phyloP scores from a whole-genome alignment of 2,888 invertebrate species.

The Eupeodes luniger region DNA sequence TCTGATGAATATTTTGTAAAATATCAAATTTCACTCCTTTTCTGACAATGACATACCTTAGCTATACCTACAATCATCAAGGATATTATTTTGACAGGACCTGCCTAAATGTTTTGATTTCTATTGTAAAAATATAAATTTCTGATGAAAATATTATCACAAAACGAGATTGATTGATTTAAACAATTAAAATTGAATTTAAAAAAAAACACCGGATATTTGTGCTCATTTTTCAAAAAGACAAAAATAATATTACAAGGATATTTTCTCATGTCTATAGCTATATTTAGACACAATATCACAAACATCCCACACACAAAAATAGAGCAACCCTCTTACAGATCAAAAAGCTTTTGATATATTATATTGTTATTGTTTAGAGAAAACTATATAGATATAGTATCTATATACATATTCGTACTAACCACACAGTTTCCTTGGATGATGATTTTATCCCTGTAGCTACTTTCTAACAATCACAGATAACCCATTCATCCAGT shows the following conservation, averaged over 20 bases:
- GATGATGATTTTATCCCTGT: conserved; percentile 40
- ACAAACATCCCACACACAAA: conserved; percentile 6
- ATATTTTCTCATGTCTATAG: background rate
- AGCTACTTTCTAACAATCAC: conserved; percentile 70
- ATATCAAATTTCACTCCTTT: conserved; percentile 57
- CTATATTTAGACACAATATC: background rate
- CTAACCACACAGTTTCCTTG: conserved; percentile 45
- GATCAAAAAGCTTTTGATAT: conserved; percentile 38
- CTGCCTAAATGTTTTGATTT: conserved; percentile 72
- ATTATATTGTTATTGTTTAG: conserved; percentile 18
- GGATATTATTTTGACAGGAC: conserved; percentile 56
- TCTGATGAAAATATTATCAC: background rate
- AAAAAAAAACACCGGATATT: conserved; percentile 56
- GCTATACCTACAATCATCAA: background rate
- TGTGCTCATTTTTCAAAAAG: conserved; percentile 37
- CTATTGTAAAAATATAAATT: conserved; percentile 1
- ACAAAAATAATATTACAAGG: background rate
- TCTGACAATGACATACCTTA: background rate
- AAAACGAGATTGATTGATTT: conserved; percentile 36
- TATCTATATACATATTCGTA: no score
- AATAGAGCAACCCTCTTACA: conserved; percentile 45
- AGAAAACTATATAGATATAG: conserved; percentile 29
- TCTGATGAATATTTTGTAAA: conserved; percentile 14
- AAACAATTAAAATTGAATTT: conserved; percentile 44
- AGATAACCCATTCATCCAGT: conserved; percentile 63